A percentile compares a stretch with the other conserved stretches of the same genome.
Evolutionary conservation across 2,888 invertebrate species (phyloP).

Genomic region (Caenorhabditis plicata): DNA sequence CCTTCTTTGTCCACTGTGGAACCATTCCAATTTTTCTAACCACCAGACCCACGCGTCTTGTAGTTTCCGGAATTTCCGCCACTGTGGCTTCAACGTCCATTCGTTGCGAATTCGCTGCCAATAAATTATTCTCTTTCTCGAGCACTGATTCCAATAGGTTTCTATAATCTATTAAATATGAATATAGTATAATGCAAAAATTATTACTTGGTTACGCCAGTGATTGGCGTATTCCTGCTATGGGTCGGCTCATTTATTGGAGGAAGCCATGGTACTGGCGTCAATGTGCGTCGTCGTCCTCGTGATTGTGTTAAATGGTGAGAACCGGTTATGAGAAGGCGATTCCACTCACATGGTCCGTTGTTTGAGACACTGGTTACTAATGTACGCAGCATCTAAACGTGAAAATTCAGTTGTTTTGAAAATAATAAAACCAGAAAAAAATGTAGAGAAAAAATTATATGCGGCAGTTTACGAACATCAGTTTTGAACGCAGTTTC

Average conservation of each 20-base stretch:
- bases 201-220: conserved; percentile 22
- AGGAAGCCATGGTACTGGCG: conserved; percentile 52
- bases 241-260: conserved; percentile 24
- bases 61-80: conserved; percentile 18
- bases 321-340: conserved; percentile 4
- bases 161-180: conserved; percentile 19
- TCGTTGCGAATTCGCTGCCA: background rate
- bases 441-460: too few relatives aligned
- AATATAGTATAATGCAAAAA: too few relatives aligned
- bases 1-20: conserved; percentile 78
- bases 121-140: conserved; percentile 20
- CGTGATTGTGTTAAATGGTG: conserved; percentile 9
- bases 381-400: conserved; percentile 30
- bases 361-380: conserved; percentile 9
- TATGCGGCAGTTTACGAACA: too few relatives aligned
- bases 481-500: too few relatives aligned
- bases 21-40: conserved; percentile 62
- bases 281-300: conserved; percentile 48
- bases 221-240: conserved; percentile 10
- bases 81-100: conserved; percentile 5
- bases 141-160: conserved; percentile 30
- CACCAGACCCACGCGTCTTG: conserved; percentile 41
- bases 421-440: background rate
- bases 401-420: conserved; percentile 9
- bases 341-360: conserved; percentile 9